Evolutionary conservation across 2,113 vertebrate genomes (phyloP).

Genomic region (Stegostoma tigrinum): DNA sequence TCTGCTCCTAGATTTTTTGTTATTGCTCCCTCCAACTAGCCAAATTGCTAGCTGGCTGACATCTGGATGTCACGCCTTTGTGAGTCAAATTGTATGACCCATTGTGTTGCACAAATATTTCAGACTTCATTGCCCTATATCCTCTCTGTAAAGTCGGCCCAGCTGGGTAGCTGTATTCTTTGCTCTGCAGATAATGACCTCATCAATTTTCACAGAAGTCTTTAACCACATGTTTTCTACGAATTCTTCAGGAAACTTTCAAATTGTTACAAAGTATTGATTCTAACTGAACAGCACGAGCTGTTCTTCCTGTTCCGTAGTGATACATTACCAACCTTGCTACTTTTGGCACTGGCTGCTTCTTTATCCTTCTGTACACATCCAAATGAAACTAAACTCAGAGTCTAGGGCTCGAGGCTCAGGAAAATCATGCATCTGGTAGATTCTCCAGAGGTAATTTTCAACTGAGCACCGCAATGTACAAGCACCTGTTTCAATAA

Average conservation of each 20-base stretch:
- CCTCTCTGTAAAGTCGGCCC: not conserved
- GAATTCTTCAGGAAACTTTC: not conserved
- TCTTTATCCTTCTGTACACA: not conserved
- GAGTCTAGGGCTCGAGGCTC: not conserved
- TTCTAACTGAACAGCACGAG: not conserved
- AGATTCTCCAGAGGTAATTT: not conserved
- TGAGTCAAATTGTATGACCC: not conserved
- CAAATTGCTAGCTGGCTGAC: not conserved
- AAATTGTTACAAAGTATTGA: not conserved
- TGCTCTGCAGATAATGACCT: not conserved
- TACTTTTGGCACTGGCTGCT: not conserved
- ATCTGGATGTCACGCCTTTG: not conserved
- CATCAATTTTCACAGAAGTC: not conserved
- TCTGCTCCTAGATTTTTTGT: not conserved
- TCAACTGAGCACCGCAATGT: not conserved
- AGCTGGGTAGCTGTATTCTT: not conserved
- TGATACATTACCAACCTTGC: not conserved
- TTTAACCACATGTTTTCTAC: not conserved
- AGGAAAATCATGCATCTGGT: not conserved
- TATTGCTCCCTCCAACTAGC: not conserved
- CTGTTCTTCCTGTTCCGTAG: not conserved
- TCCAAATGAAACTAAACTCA: not conserved
- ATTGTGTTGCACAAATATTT: not conserved
- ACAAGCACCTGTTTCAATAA: not conserved
- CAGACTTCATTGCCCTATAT: not conserved